Evolutionary conservation across 2,888 invertebrate species (phyloP), one percentile per base, ranked within the genome.

Genomic region (Spatulosminthurus flaviceps): DNA sequence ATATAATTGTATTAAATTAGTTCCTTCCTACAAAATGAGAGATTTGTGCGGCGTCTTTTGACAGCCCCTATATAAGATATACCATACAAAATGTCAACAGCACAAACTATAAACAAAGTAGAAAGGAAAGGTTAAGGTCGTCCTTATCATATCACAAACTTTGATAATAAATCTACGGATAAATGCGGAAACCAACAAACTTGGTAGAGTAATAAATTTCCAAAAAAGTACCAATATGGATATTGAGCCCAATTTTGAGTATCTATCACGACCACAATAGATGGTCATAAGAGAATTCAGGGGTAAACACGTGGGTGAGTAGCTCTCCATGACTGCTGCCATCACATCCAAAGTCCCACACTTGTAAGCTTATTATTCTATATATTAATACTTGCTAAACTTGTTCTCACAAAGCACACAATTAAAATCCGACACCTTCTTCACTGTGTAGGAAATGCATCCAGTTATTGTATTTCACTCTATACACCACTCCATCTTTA

Each of bases 321-420:
- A 77, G 19, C 77, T 77, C 51, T 77, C 77, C 77, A 77, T 77
- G 41, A 66, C n/a, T 67, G 67, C 77, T 67, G 77, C 77, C 77
- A 77, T 77, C 34, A n/a, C 67, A 77, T 22, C 51, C 51, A 51
- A 51, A 2, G 4, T n/a, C n/a, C n/a, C 5, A 51, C 51, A 11
- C 16, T 51, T 51, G 5, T 67, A 51, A 51, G 16, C 19, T 13
- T 29, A 1, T 67, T 28, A 26, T n/a, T n/a, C n/a, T n/a, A n/a
- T n/a, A n/a, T n/a, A n/a, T 67, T 24, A 67, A 28, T n/a, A 24
- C 67, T 67, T 67, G 29, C 16, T 19, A 19, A 11, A 19, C 67
- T 26, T 67, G 26, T 26, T 67, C 24, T 28, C 22, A 16, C 21
- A 22, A 0, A 67, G 64, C n/a, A 67, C 19, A 51, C n/a, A 51